Percentiles rank a stretch among this genome's conserved stretches.
Conservation (phyloP, 1,140 invertebrate species). For the Ectropis grisescens region DNA sequence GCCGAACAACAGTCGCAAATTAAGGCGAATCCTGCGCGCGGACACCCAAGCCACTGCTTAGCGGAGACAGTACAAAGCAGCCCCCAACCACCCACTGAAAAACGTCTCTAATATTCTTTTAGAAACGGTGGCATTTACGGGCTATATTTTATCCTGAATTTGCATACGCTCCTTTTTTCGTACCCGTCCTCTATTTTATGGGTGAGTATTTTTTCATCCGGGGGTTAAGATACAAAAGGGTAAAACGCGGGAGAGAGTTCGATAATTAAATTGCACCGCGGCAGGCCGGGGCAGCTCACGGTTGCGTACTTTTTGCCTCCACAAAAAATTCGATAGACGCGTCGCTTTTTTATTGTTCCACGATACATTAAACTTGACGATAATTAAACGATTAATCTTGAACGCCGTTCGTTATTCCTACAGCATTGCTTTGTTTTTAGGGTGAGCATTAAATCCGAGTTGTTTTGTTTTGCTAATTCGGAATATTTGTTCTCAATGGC, state of each 20-base stretch:
- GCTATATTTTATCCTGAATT: conserved; percentile 73
- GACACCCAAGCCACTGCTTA: conserved; percentile 62
- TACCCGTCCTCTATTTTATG: conserved; percentile 68
- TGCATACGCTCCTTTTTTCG: conserved; percentile 71
- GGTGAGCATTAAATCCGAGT: no score
- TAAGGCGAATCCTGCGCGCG: conserved; percentile 48
- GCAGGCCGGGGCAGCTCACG: conserved; percentile 7
- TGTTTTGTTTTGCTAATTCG: no score
- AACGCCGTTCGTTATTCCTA: background rate
- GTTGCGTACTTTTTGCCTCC: conserved; percentile 5
- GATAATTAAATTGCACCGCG: conserved; percentile 70
- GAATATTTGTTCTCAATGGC: no score
- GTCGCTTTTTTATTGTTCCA: conserved; percentile 15
- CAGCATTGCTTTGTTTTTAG: no score
- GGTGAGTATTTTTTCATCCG: conserved; percentile 68
- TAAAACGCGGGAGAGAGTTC: conserved; percentile 57
- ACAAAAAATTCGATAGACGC: conserved; percentile 1
- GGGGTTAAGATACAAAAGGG: conserved; percentile 72
- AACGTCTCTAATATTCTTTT: conserved; percentile 73
- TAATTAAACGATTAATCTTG: conserved; percentile 22
- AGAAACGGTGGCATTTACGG: conserved; percentile 72
- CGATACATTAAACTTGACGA: conserved; percentile 27
- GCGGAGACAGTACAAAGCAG: conserved; percentile 66
- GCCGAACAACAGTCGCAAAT: conserved; percentile 56
- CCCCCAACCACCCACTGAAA: conserved; percentile 69